Conservation (phyloP, 1,140 invertebrate species). For the Aphelenchoides fujianensis region DNA sequence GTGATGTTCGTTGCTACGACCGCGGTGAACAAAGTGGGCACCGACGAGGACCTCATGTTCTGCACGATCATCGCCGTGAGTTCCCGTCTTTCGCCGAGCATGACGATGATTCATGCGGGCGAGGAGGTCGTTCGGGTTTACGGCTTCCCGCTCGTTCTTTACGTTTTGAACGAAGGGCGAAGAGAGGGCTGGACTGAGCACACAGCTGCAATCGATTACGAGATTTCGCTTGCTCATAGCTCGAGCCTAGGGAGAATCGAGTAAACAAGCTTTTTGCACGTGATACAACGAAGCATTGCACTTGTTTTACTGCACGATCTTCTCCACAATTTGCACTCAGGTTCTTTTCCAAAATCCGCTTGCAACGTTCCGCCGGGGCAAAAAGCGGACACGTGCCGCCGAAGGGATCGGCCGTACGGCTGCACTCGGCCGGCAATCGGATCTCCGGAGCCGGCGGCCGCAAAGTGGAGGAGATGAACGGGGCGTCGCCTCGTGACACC, state of each 20-base stretch:
- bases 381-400: no score
- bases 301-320: no score
- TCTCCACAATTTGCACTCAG: no score
- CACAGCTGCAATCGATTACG: background rate
- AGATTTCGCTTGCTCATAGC: background rate
- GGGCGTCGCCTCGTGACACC: no score
- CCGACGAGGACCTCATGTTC: constrained; percentile 18
- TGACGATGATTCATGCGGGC: background rate
- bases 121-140: background rate
- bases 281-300: no score
- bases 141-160: background rate
- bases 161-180: background rate
- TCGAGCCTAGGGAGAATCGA: background rate
- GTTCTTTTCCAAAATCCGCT: no score
- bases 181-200: background rate
- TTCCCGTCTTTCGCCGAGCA: background rate
- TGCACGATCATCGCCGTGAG: constrained; percentile 21
- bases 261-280: no score
- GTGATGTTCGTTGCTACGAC: background rate
- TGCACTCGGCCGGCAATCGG: no score
- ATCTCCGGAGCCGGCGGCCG: no score
- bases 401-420: no score
- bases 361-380: no score
- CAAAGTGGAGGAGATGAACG: no score
- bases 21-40: constrained; percentile 11